Evolutionary conservation across 1,140 invertebrate species (phyloP), one percentile per base, ranked within the genome.

Genomic region (Dinothrombium tinctorium): DNA sequence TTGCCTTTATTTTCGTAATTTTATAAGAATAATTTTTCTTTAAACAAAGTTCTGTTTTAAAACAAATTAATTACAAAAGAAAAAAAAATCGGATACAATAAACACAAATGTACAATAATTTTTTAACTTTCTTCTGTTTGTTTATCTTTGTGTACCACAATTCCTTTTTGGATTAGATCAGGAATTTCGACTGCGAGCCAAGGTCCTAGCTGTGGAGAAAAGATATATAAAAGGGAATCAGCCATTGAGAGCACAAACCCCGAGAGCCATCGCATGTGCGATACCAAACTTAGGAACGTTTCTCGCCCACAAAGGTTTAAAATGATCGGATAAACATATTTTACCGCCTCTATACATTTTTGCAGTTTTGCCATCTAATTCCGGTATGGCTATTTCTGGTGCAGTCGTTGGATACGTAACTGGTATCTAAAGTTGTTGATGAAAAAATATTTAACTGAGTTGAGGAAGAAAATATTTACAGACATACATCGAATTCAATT

Each of bases 301-400:
- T 54, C 84, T 71, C 0, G 84, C 87, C 94, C 94, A 99, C n/a
- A 99, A 59, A 0, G 94, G 94, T 58, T 98, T 98, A 54, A 99
- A 99, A 58, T 99, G 94, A 59, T 98, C 94, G 0, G 84, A 92
- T 14, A 95, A 60, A 55, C 90, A 96, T 46, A 98, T 95, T 61
- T 92, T 92, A 9, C 90, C 90, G 17, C 89, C 89, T 49, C 87
- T 64, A 61, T 96, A 99, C 94, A 99, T 99, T 65, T 99, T 99
- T 0, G 92, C 89, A 3, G 94, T 99, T 67, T 98, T 99, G 3
- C 94, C 94, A 65, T 99, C 94, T 9, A 99, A 61, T 57, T 94
- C 87, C 4, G 90, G 90, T 28, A 98, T 52, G 1, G 87, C 83
- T 48, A 99, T 78, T 66, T 99, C 94, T 2, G 90, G 90, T 4